Conservation (phyloP, 2,113 vertebrate genomes). For the Cettia cetti region DNA sequence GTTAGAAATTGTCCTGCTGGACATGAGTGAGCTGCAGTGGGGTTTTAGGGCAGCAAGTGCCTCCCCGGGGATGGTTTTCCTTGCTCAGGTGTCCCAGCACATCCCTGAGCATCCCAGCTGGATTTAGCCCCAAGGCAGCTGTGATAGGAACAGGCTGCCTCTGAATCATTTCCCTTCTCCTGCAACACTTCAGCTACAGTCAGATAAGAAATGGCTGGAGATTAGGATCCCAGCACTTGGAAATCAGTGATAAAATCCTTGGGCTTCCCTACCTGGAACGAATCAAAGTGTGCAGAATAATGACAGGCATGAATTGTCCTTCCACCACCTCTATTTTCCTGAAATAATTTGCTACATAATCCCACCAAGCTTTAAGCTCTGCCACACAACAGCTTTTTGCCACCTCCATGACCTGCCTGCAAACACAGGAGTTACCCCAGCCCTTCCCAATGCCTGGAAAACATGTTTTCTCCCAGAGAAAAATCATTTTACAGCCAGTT, state of each 20-base stretch:
- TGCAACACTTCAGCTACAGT: not conserved
- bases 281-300: not conserved
- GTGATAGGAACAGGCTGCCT: fast-evolving
- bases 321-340: not conserved
- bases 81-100: not conserved
- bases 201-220: not conserved
- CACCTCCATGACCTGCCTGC: not conserved
- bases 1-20: not conserved
- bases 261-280: fast-evolving
- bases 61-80: not conserved
- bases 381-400: not conserved
- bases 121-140: not conserved
- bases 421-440: not conserved
- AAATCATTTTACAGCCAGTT: not conserved
- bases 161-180: not conserved
- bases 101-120: not conserved
- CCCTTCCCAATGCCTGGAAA: not conserved
- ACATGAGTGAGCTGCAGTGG: fast-evolving
- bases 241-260: not conserved
- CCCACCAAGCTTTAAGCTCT: not conserved
- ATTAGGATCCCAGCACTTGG: not conserved
- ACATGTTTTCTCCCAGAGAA: fast-evolving
- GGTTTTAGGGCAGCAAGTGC: not conserved
- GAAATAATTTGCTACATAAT: not conserved
- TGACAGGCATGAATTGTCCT: fast-evolving